Conservation (phyloP, 2,797 vertebrate species). For the Microchirus variegatus region DNA sequence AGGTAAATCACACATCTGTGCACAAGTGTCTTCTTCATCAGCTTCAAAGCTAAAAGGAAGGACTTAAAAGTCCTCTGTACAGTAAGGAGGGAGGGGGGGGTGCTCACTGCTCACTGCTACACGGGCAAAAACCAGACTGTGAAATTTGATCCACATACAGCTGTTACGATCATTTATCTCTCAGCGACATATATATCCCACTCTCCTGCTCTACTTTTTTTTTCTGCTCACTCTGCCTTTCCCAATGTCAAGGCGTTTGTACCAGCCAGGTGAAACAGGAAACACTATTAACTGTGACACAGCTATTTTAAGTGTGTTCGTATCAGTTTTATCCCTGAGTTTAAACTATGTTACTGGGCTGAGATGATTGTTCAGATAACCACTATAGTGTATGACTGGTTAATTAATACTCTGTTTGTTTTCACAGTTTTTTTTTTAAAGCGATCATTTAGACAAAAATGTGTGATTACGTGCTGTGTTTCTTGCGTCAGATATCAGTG, state of each 20-base stretch:
- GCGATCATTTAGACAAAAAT: no score
- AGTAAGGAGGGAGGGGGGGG: background rate
- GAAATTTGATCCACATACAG: conserved; percentile 50
- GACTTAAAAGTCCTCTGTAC: conserved; percentile 10
- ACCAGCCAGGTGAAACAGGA: conserved; percentile 70
- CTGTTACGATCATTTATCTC: conserved; percentile 35
- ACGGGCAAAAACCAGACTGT: conserved; percentile 44
- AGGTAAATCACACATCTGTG: no score
- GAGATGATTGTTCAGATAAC: no score
- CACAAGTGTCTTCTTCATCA: no score
- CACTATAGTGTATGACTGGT: no score
- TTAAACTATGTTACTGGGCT: no score
- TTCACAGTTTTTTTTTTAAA: no score
- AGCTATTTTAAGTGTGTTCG: conserved; percentile 74
- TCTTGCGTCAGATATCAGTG: no score
- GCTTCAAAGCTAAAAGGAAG: conserved; percentile 6
- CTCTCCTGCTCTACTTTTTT: conserved; percentile 15
- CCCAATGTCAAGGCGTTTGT: conserved; percentile 66
- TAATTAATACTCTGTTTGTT: no score
- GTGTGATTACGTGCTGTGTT: no score
- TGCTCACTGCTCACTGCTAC: conserved; percentile 19
- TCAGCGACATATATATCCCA: conserved; percentile 5
- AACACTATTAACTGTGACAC: conserved; percentile 59
- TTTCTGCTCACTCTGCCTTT: conserved; percentile 42
- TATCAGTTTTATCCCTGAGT: no score